Percentiles rank a stretch among this genome's conserved stretches.
These are phyloP conservation scores for Microtus richardsoni DNA, from an alignment of 2,113 vertebrate species.

Conservation along the genomic window DNA sequence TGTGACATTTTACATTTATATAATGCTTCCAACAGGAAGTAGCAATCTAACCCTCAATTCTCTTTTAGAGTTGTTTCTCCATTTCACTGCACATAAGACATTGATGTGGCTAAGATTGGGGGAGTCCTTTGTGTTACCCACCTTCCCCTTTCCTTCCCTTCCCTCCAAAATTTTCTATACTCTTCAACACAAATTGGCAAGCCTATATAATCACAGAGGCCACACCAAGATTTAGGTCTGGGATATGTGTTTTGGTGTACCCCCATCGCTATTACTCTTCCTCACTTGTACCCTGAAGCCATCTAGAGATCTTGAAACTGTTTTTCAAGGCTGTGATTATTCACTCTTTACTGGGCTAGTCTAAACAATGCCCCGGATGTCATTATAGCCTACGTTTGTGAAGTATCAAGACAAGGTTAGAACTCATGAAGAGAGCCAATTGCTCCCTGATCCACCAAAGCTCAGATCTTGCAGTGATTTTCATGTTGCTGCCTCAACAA, in stretches of 20 bases:
- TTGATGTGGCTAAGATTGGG: not conserved
- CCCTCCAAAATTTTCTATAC: not conserved
- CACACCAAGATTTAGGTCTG: conserved; percentile 22
- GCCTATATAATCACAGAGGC: not conserved
- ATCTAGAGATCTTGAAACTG: conserved; percentile 5
- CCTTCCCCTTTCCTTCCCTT: not conserved
- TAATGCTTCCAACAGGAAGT: not conserved
- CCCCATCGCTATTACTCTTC: conserved; percentile 45
- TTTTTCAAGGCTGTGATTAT: conserved; percentile 50
- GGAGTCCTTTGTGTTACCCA: not conserved
- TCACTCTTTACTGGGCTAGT: conserved; percentile 57
- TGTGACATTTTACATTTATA: not conserved
- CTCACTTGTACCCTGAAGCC: conserved; percentile 47
- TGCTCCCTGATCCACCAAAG: conserved; percentile 74
- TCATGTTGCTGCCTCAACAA: conserved; percentile 80
- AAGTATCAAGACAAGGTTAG: conserved; percentile 60
- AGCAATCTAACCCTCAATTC: not conserved
- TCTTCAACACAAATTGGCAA: conserved; percentile 38
- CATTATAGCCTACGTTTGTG: conserved; percentile 56
- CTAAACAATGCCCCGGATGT: conserved; percentile 63
- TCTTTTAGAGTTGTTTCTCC: not conserved
- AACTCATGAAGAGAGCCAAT: conserved; percentile 67
- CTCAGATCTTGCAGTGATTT: conserved; percentile 80
- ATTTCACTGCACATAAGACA: conserved; percentile 53
- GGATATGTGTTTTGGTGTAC: conserved; percentile 37